Evolutionary conservation across 2,113 vertebrate species (phyloP), one percentile per base, ranked within the genome.

Genomic region (Protomyctophum bolini): DNA sequence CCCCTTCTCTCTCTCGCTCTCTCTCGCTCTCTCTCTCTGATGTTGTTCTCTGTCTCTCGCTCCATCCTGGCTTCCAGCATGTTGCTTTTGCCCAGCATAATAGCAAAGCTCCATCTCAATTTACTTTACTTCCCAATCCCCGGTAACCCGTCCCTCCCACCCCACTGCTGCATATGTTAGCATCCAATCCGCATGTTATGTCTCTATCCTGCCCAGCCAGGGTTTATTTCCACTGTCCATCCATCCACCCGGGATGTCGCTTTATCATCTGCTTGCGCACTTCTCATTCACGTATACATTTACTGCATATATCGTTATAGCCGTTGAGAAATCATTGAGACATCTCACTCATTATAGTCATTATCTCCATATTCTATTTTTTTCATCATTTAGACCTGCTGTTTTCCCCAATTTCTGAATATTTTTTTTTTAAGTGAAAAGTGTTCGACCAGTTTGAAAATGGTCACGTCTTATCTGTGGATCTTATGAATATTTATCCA

Each of bases 61-160:
- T 54, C 12, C 10, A 10, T 54, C 10, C n/a, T 54, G 51, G 6
- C 10, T 55, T 10, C n/a, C 55, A 3, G 8, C 50, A 7, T 57
- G 80, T 55, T 71, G 62, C 67, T 57, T 66, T 71, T 72, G 54
- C 76, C 15, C 11, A 2, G 68, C 41, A 29, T 69, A 80, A 84
- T 72, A 82, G 61, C 52, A 2, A 2, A 8, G 10, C 63, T 76
- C 57, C 64, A 71, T 81, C 75, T 76, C 47, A 70, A 76, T 78
- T 71, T 82, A 10, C 48, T 6, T 3, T 5, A 10, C 65, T 8
- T 8, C 55, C 15, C 66, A 58, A 48, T 50, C 15, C 29, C 28
- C 10, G 41, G 33, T 41, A 68, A 47, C 58, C 47, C 33, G 21
- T 10, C 54, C 33, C 33, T 41, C 33, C 33, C 21, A 21, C 21